phyloP scores from a whole-genome alignment of 92 coral and sea anemone species.

The Galaxea fascicularis region DNA sequence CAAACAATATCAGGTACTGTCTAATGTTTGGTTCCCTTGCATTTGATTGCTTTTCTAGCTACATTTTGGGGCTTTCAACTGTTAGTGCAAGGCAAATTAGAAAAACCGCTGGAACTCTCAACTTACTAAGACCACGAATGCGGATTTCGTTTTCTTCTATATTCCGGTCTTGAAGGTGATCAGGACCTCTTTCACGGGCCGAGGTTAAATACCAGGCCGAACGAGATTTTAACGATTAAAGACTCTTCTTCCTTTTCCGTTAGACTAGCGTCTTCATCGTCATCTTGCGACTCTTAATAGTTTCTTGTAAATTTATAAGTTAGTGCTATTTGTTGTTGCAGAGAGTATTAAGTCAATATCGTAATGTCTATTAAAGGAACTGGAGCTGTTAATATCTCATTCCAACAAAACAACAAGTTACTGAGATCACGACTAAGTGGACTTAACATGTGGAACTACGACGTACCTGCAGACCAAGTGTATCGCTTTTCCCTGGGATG shows the following conservation, averaged over 20 bases:
- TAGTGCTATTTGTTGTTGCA: background rate
- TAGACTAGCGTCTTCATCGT: too few relatives aligned
- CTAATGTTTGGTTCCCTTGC: background rate
- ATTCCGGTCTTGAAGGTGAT: too few relatives aligned
- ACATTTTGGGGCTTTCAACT: background rate
- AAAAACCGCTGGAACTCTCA: too few relatives aligned
- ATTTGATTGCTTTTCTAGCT: background rate
- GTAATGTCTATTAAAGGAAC: constrained; percentile 17
- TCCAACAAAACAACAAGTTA: constrained; percentile 18
- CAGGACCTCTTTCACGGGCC: too few relatives aligned
- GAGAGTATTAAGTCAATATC: background rate
- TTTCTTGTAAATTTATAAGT: background rate
- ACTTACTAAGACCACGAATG: too few relatives aligned
- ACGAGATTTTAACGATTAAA: too few relatives aligned
- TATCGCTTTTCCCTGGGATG: constrained; percentile 49
- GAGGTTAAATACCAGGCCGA: too few relatives aligned
- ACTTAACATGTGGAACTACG: constrained; percentile 38
- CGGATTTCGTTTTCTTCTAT: too few relatives aligned
- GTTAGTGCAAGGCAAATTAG: background rate
- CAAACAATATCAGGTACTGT: constrained; percentile 9
- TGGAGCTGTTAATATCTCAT: background rate
- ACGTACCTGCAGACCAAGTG: background rate
- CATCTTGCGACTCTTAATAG: background rate
- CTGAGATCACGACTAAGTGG: constrained; percentile 26
- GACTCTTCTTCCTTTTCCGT: too few relatives aligned